Evolutionary conservation across 2,888 invertebrate species (phyloP).

Genomic region (Villa cingulata): DNA sequence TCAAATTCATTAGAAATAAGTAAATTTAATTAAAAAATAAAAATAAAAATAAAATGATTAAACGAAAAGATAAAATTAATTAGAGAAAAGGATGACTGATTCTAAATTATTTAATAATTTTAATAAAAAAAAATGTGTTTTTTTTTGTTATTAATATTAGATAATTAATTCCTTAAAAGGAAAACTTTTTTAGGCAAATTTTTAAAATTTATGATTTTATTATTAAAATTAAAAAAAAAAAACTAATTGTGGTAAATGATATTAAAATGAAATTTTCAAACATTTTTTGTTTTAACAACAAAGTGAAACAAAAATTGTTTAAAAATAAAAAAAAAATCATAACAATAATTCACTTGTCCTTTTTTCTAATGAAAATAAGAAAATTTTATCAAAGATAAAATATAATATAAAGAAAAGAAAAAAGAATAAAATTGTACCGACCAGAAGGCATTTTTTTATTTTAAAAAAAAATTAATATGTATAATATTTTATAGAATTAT

Average conservation of each 20-base stretch:
- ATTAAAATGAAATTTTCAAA: background rate
- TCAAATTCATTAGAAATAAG: background rate
- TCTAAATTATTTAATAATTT: too few relatives aligned
- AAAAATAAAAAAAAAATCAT: slow-evolving; percentile 1
- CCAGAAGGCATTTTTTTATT: background rate
- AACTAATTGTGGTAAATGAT: too few relatives aligned
- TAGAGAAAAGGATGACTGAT: slow-evolving; percentile 16
- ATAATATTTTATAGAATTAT: background rate
- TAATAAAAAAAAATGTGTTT: too few relatives aligned
- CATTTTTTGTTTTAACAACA: background rate
- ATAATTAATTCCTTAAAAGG: too few relatives aligned
- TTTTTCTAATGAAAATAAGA: slow-evolving; percentile 20
- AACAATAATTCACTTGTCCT: slow-evolving; percentile 23
- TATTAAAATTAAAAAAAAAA: too few relatives aligned
- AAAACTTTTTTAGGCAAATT: too few relatives aligned
- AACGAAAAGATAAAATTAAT: slow-evolving; percentile 1
- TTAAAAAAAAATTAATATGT: too few relatives aligned
- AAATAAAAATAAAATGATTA: background rate
- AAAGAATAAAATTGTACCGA: background rate
- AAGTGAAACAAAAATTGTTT: too few relatives aligned
- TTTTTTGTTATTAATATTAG: too few relatives aligned
- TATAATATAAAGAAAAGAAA: background rate
- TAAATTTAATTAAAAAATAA: background rate
- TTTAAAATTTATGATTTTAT: too few relatives aligned
- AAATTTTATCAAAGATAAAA: background rate